Percentiles rank a stretch among this genome's conserved stretches.
phyloP scores from a whole-genome alignment of 2,888 invertebrate species.

The Willowsia nigromaculata region DNA sequence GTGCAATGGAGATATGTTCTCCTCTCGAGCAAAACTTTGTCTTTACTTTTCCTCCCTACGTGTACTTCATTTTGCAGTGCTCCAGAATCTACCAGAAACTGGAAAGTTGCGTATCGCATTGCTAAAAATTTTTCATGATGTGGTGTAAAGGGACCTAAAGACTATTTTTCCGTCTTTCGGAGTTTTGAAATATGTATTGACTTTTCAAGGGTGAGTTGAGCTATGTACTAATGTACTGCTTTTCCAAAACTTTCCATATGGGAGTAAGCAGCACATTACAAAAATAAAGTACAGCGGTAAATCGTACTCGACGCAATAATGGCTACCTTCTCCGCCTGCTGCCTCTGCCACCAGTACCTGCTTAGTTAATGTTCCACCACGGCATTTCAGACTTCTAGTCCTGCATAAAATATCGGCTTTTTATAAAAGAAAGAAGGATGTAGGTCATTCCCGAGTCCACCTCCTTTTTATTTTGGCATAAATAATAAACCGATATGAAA shows the following conservation, averaged over 20 bases:
- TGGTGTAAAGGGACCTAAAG: not conserved
- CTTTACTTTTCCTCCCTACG: not conserved
- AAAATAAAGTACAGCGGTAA: constrained; percentile 45
- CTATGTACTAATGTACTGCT: no score
- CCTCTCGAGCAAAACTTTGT: not conserved
- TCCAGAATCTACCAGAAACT: not conserved
- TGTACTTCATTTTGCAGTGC: no score
- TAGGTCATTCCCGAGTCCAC: not conserved
- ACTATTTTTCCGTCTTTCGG: not conserved
- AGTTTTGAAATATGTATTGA: constrained; percentile 60
- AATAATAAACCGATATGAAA: no score
- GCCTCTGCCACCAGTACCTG: not conserved
- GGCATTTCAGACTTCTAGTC: not conserved
- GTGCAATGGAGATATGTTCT: constrained; percentile 11
- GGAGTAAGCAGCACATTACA: constrained; percentile 15
- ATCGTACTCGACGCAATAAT: constrained; percentile 67
- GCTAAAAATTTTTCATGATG: not conserved
- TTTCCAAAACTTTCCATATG: not conserved
- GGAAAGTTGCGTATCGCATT: not conserved
- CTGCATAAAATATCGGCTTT: not conserved
- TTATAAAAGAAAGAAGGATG: not conserved
- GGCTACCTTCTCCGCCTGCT: constrained; percentile 61
- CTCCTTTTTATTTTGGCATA: not conserved
- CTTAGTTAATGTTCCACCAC: not conserved
- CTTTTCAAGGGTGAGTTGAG: constrained; percentile 55